Evolutionary conservation across 2,888 invertebrate species (phyloP), one percentile per base, ranked within the genome.

Genomic region (Eilema caniola): DNA sequence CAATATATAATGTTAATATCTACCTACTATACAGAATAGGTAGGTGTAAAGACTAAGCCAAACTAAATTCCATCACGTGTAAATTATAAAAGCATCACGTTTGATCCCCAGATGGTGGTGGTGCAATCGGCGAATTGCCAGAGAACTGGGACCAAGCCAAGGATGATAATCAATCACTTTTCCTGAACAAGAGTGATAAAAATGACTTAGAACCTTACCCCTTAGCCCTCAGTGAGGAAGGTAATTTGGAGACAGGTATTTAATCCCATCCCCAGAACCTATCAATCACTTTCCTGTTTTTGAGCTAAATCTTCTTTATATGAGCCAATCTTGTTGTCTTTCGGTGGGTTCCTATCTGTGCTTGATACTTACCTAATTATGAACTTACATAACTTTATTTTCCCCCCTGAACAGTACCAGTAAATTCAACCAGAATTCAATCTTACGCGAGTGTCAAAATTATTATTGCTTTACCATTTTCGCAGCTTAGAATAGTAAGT

Each of bases 121-220:
- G 92, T 81, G 87, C 93, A 77, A 92, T 93, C 78, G 93, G 91
- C 82, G 95, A 95, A 84, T 88, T 95, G 76, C 95, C 95, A 72
- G 95, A 95, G 85, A 95, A 95, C 86, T 95, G 95, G 95, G 95
- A 95, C 87, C 95, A 95, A 88, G 93, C 95, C 67, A 95, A 95
- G 90, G 95, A 95, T 78, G 95, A 95, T 86, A 93, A 92, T 57
- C 95, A 95, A 80, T 95, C 95, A 60, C 88, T 95, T 77, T 95
- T 95, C 87, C 89, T 95, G 85, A 95, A 95, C 89, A 95, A 95
- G 87, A 95, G 94, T 84, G 95, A 95, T 87, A 95, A 95, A 90
- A 95, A 95, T 85, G 95, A 95, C 85, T 85, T 95, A 85, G 95
- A 95, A 86, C 95, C 95, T 53, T 95, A 95, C 83, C 94, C 95